Base-by-base conservation (phyloP, 2,888 invertebrate species). In the Agrotis exclamationis region DNA sequence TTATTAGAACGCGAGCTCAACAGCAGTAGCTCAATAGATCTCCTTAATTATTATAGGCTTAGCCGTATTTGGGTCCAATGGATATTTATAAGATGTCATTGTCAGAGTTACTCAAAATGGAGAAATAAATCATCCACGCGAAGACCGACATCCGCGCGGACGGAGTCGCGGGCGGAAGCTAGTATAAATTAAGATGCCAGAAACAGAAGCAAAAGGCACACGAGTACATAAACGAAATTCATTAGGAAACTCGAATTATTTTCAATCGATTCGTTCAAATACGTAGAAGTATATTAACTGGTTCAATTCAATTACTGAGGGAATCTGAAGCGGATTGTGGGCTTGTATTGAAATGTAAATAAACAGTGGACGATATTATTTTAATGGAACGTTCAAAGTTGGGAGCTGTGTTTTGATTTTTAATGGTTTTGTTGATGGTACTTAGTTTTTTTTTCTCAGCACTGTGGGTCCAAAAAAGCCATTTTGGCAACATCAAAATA, bases 261-360 rank as follows among this genome's bases (percentile, higher is more conserved):
- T 65, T 57, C 74, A 74, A 72, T 73, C 57, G 72, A 44, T 71
- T 28, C 56, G 59, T 64, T 68, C 68, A 79, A 74, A 74, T 74
- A 74, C 44, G 58, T 74, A 63, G 59, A 79, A 79, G 39, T 39
- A 79, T 63, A 79, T 79, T 74, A 78, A 70, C 75, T 63, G 68
- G 58, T 76, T 67, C 63, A 75, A 67, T 80, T 80, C 65, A 76
- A 79, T 80, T 80, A 70, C 44, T 33, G n/a, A 57, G 20, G 24
- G 24, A 59, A 68, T 80, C 50, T 68, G 51, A 66, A 59, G 53
- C 28, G 28, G 47, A 65, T 79, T 70, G 53, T 56, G 24, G 33
- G 22, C 3, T 18, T 20, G 58, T 75, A 59, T 79, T 75, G 11
- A 45, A 63, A 66, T 78, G 51, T 74, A 66, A 70, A 79, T 79